Evolutionary conservation across 2,888 invertebrate genomes (phyloP), one percentile per base, ranked within the genome.

Genomic region (Gerris lacustris): DNA sequence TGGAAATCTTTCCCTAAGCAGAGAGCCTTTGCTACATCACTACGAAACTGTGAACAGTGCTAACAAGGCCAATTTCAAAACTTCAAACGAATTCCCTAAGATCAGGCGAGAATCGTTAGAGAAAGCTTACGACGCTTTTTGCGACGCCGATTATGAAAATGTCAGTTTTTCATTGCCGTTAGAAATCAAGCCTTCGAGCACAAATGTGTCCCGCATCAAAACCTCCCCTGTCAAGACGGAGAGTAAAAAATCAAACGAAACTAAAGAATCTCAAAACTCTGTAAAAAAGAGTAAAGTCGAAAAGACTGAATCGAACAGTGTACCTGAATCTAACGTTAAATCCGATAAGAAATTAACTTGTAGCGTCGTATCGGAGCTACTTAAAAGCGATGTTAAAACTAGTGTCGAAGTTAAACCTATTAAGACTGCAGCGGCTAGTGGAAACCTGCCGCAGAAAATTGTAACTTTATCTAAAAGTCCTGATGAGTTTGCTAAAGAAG

Each of bases 241-340:
- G 31, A 31, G 4, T 31, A 31, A 31, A 31, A 31, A 31, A 31
- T 15, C 55, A 9, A 55, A 15, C 15, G 55, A 55, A 55, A 55
- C 55, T 15, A 55, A 55, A 55, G 55, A 55, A 55, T 55, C 55
- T 55, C 55, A 55, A 55, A 55, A 11, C 15, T 55, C 55, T 9
- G 31, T 31, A 1, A 55, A 55, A 55, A 55, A 55, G 9, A 55
- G 55, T 55, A 73, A 45, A 47, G 71, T 9, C 45, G 72, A 45
- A 72, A 72, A 67, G 73, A 74, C 64, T 71, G 70, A 11, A 68
- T 69, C 69, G 70, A 73, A 67, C 72, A 70, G 11, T 73, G 69
- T 69, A 71, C 72, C 15, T 71, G 71, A n/a, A n/a, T 73, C 73
- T n/a, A 67, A 71, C 11, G 73, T 71, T 44, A 71, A 72, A 62